A percentile compares a stretch with the other conserved stretches of the same genome.
phyloP scores from a whole-genome alignment of 2,113 vertebrate genomes.

The Labrus mixtus region DNA sequence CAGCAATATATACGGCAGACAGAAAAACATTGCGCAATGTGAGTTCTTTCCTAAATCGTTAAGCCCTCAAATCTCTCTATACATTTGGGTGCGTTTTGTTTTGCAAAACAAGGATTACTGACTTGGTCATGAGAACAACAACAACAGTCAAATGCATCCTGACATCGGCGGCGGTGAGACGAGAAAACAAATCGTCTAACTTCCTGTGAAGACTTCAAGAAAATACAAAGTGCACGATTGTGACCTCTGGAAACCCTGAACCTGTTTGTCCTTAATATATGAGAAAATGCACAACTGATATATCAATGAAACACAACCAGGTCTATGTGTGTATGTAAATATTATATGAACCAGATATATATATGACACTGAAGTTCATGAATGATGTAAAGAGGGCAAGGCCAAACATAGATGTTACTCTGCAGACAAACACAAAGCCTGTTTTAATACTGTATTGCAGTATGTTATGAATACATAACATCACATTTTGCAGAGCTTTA shows the following conservation, averaged over 20 bases:
- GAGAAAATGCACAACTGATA: too few relatives aligned
- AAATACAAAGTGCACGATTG: too few relatives aligned
- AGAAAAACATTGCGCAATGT: too few relatives aligned
- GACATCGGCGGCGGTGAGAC: neutral
- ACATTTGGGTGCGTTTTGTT: neutral
- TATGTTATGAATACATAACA: constrained; percentile 21
- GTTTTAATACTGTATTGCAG: constrained; percentile 78
- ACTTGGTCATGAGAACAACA: neutral
- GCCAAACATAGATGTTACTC: constrained; percentile 13
- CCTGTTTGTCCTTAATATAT: too few relatives aligned
- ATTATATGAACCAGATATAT: neutral
- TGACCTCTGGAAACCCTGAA: too few relatives aligned
- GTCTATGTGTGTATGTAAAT: neutral
- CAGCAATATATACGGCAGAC: too few relatives aligned
- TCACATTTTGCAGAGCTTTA: constrained; percentile 54
- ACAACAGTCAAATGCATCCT: too few relatives aligned
- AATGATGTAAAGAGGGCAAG: constrained; percentile 12
- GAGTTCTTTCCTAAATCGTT: too few relatives aligned
- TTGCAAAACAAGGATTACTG: constrained; percentile 6
- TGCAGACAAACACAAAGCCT: constrained; percentile 18
- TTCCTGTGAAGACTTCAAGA: neutral
- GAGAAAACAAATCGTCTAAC: neutral
- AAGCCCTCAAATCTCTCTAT: too few relatives aligned
- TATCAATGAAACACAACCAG: neutral
- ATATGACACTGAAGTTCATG: constrained; percentile 12